phyloP scores from a whole-genome alignment of 2,113 vertebrate genomes.

The Antechinus flavipes region DNA sequence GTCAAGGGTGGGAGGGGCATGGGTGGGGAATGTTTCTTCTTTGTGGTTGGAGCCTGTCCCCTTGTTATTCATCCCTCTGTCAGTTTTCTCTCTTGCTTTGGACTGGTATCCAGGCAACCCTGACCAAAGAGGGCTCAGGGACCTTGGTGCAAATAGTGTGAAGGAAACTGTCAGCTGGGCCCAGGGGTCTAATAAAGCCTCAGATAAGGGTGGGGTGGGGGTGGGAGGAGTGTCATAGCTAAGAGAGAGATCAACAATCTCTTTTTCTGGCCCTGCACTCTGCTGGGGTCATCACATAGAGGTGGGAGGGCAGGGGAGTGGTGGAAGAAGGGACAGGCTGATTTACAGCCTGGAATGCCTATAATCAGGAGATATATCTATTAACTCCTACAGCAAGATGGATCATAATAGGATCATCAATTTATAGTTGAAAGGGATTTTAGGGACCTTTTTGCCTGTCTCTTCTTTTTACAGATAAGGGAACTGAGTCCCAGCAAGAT shows the following conservation, averaged over 20 bases:
- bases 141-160: background rate
- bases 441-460: background rate
- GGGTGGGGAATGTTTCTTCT: background rate
- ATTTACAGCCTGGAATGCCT: background rate
- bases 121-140: slow-evolving; percentile 24
- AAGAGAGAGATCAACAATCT: background rate
- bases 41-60: slow-evolving; percentile 44
- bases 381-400: background rate
- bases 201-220: background rate
- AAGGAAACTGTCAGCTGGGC: background rate
- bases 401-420: background rate
- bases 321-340: background rate
- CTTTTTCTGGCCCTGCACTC: background rate
- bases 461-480: background rate
- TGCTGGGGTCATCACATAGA: background rate
- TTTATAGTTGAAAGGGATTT: background rate
- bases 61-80: slow-evolving; percentile 46
- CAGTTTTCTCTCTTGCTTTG: slow-evolving; percentile 65
- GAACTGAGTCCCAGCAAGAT: background rate
- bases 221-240: background rate
- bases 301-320: too few species aligned
- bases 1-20: background rate
- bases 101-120: slow-evolving; percentile 66
- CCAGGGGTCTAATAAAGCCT: background rate
- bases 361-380: background rate